These are phyloP conservation scores for Marmota monax DNA, from an alignment of 2,113 vertebrate species.

Conservation along the genomic window DNA sequence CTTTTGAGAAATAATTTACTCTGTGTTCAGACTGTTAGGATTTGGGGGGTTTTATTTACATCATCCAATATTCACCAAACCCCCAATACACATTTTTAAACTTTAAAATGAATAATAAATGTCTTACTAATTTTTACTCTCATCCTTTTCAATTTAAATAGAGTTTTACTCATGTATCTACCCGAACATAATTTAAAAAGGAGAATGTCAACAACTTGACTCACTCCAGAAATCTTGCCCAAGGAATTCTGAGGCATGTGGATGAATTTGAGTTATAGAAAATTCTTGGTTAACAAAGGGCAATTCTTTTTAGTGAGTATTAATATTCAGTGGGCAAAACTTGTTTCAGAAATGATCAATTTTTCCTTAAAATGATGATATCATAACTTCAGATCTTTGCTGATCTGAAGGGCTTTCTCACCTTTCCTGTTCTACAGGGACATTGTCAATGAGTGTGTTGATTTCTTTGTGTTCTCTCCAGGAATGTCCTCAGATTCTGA, in stretches of 20 bases:
- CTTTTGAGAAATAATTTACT: constrained; percentile 51
- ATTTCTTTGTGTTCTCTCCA: constrained; percentile 2
- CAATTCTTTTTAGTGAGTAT: background rate
- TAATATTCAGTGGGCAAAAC: constrained; percentile 16
- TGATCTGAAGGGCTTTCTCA: background rate
- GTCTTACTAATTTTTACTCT: constrained; percentile 43
- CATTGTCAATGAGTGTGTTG: background rate
- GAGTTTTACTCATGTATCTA: constrained; percentile 21
- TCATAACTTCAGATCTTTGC: background rate
- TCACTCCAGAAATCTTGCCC: background rate
- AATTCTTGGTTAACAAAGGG: background rate
- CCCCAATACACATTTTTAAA: background rate
- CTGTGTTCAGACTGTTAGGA: background rate
- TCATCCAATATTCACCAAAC: background rate
- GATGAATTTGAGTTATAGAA: constrained; percentile 32
- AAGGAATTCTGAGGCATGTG: background rate
- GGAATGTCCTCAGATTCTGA: background rate
- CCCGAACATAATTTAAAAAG: background rate
- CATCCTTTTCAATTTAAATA: background rate
- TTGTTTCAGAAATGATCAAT: background rate
- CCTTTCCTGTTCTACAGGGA: background rate
- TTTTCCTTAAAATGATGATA: background rate
- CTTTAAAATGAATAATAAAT: constrained; percentile 41
- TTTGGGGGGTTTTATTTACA: constrained; percentile 10
- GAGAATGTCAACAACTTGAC: background rate